Evolutionary conservation across 1,140 invertebrate genomes (phyloP).

Genomic region (Ptiloglossa arizonensis): DNA sequence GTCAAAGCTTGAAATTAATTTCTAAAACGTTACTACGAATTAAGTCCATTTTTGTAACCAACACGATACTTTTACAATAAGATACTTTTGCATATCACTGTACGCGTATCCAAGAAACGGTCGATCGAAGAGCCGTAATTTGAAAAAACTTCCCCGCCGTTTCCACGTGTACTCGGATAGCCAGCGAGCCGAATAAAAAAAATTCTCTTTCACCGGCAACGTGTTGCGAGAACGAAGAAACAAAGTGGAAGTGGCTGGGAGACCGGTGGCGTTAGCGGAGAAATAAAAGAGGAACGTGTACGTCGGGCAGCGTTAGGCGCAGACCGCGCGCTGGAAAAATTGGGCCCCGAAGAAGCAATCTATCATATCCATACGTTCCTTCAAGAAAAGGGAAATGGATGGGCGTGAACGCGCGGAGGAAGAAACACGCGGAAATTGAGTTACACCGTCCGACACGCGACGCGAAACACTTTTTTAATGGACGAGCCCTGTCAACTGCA

Average conservation of each 20-base stretch:
- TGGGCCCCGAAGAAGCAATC: slow-evolving; percentile 67
- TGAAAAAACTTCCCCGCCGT: too few species aligned
- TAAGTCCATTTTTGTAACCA: too few species aligned
- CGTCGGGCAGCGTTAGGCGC: slow-evolving; percentile 40
- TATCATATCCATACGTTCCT: slow-evolving; percentile 67
- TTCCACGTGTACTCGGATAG: too few species aligned
- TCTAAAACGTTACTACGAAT: too few species aligned
- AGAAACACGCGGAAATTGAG: slow-evolving; percentile 70
- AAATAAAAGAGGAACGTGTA: slow-evolving; percentile 16
- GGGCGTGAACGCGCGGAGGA: slow-evolving; percentile 33
- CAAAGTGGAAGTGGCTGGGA: slow-evolving; percentile 16
- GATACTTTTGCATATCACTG: too few species aligned
- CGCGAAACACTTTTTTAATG: slow-evolving; percentile 56
- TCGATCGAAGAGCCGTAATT: too few species aligned
- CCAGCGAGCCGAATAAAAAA: not conserved
- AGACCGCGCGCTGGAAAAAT: slow-evolving; percentile 54
- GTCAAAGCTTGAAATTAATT: too few species aligned
- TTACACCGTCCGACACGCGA: slow-evolving; percentile 63
- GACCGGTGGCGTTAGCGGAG: not conserved
- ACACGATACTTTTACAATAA: too few species aligned
- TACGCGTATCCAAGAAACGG: too few species aligned
- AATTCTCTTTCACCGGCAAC: not conserved
- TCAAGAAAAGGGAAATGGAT: slow-evolving; percentile 41
- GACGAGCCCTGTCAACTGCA: slow-evolving; percentile 30
- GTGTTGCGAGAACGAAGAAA: not conserved